A percentile compares a stretch with the other conserved stretches of the same genome.
Evolutionary conservation across 2,888 invertebrate species (phyloP).

Genomic region (Ommatoiulus sabulosus): DNA sequence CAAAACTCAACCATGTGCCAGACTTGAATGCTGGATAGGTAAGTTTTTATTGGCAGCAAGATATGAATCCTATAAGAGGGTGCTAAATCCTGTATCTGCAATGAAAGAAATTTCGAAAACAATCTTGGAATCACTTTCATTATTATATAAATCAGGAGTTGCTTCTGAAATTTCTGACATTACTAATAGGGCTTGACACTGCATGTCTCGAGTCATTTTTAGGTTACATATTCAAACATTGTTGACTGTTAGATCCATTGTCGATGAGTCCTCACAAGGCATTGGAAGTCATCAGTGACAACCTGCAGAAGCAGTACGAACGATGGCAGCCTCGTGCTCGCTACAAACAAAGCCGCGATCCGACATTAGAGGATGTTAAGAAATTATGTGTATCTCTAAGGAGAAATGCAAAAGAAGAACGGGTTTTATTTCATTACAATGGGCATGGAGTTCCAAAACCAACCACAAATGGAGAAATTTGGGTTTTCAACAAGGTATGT

Average conservation of each 20-base stretch:
- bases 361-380: slow-evolving; percentile 97
- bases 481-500: slow-evolving; percentile 95
- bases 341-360: slow-evolving; percentile 97
- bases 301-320: slow-evolving; percentile 96
- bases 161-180: neutral
- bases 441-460: slow-evolving; percentile 99
- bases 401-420: slow-evolving; percentile 96
- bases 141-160: no score
- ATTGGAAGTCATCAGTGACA: slow-evolving; percentile 89
- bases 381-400: slow-evolving; percentile 94
- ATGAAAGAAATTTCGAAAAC: no score
- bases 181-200: no score
- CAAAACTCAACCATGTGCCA: slow-evolving; percentile 96
- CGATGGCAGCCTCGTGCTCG: slow-evolving; percentile 98
- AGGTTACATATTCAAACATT: neutral
- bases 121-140: no score
- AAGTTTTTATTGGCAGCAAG: slow-evolving; percentile 63
- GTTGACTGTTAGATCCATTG: slow-evolving; percentile 73
- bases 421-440: slow-evolving; percentile 99
- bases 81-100: neutral
- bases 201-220: slow-evolving; percentile 29
- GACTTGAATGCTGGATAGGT: slow-evolving; percentile 98
- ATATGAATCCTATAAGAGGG: no score
- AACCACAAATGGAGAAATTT: slow-evolving; percentile 97
- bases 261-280: slow-evolving; percentile 91